A percentile compares a stretch with the other conserved stretches of the same genome.
These are phyloP conservation scores for Ctenochaetus hawaiiensis DNA, from an alignment of 2,797 vertebrate species.

Conservation along the genomic window DNA sequence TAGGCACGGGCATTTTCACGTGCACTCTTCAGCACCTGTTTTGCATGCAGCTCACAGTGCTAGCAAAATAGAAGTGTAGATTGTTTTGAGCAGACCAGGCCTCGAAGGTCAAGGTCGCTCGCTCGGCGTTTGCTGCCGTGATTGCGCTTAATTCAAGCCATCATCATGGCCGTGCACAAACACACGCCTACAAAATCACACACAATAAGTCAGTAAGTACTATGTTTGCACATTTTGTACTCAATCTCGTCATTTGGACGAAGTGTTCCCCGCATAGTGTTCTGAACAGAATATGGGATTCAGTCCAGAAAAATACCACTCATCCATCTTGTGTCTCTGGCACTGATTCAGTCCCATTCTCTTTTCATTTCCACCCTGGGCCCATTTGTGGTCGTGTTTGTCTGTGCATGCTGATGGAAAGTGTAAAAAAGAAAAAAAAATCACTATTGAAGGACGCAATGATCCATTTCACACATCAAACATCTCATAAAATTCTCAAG, in stretches of 20 bases:
- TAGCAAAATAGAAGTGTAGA: slow-evolving; percentile 45
- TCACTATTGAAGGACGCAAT: slow-evolving; percentile 15
- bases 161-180: slow-evolving; percentile 19
- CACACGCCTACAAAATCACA: slow-evolving; percentile 20
- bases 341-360: slow-evolving; percentile 37
- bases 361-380: slow-evolving; percentile 17
- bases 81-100: slow-evolving; percentile 53
- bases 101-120: slow-evolving; percentile 63
- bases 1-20: slow-evolving; percentile 10
- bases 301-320: slow-evolving; percentile 28
- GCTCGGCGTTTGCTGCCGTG: slow-evolving; percentile 37
- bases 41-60: slow-evolving; percentile 58
- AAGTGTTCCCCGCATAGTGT: slow-evolving; percentile 11
- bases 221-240: slow-evolving; percentile 33
- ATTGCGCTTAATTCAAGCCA: slow-evolving; percentile 66
- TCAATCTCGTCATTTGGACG: slow-evolving; percentile 34
- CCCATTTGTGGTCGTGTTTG: slow-evolving; percentile 25
- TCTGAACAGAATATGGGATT: slow-evolving; percentile 39
- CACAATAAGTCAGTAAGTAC: slow-evolving; percentile 31
- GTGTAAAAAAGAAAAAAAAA: slow-evolving; percentile 18
- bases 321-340: slow-evolving; percentile 51
- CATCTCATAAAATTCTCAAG: slow-evolving; percentile 16
- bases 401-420: slow-evolving; percentile 25
- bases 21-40: slow-evolving; percentile 39
- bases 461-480: slow-evolving; percentile 45